Conservation (phyloP, 2,113 vertebrate species). For the Oreamnos americanus region DNA sequence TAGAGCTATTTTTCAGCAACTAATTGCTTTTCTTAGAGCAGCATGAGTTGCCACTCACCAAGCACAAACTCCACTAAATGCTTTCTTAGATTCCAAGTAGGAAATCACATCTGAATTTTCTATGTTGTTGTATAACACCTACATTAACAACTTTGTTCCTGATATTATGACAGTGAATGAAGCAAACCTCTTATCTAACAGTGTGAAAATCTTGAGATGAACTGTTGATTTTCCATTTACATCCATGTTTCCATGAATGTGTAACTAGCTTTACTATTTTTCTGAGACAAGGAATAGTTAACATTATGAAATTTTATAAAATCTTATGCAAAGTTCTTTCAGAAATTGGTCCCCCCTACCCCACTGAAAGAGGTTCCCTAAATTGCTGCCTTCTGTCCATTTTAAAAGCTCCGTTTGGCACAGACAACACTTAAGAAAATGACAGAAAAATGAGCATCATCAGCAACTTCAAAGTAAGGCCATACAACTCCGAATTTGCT, state of each 20-base stretch:
- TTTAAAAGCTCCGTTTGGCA: slow-evolving; percentile 56
- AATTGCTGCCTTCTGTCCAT: slow-evolving; percentile 54
- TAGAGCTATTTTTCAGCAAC: not conserved
- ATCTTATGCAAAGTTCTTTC: slow-evolving; percentile 51
- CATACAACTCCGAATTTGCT: slow-evolving; percentile 63
- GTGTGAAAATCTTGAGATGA: not conserved
- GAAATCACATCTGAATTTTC: not conserved
- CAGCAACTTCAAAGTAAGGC: slow-evolving; percentile 63
- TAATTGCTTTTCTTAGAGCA: slow-evolving; percentile 8
- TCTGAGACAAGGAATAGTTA: slow-evolving; percentile 29
- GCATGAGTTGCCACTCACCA: not conserved
- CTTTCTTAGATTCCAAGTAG: not conserved
- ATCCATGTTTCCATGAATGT: slow-evolving; percentile 36
- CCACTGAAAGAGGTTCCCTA: slow-evolving; percentile 3
- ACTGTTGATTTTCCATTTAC: not conserved
- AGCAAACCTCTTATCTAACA: not conserved
- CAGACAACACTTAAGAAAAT: slow-evolving; percentile 68
- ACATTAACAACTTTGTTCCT: not conserved
- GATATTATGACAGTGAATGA: not conserved
- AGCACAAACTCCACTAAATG: not conserved
- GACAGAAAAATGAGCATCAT: slow-evolving; percentile 66
- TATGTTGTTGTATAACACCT: not conserved
- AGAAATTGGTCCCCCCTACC: not conserved
- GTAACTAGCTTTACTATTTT: slow-evolving; percentile 39
- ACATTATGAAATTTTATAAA: slow-evolving; percentile 2